These are phyloP conservation scores for Enteromius mattozi DNA, from an alignment of 2,797 vertebrate genomes.

Conservation along the genomic window DNA sequence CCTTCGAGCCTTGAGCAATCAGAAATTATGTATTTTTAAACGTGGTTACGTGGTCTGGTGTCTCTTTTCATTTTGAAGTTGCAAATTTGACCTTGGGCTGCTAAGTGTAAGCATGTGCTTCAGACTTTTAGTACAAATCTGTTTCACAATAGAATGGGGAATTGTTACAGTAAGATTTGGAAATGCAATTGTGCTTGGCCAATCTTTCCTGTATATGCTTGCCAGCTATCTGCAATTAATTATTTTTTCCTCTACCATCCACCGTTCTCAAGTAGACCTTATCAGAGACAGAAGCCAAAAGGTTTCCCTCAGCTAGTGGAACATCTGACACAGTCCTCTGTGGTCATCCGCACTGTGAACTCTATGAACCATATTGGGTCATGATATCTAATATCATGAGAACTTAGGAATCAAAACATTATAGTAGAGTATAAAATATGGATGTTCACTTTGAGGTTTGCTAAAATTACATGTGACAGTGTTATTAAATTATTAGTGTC, in stretches of 20 bases:
- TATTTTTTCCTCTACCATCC: slow-evolving; percentile 28
- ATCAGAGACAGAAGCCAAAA: slow-evolving; percentile 42
- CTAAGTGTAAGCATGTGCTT: background rate
- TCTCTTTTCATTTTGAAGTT: slow-evolving; percentile 22
- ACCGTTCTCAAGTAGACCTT: slow-evolving; percentile 18
- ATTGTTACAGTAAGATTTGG: slow-evolving; percentile 23
- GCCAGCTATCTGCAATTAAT: slow-evolving; percentile 43
- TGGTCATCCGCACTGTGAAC: slow-evolving; percentile 14
- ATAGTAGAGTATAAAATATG: background rate
- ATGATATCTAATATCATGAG: background rate
- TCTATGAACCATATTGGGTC: slow-evolving; percentile 1
- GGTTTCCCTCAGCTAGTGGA: slow-evolving; percentile 27
- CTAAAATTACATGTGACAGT: background rate
- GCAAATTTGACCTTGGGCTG: background rate
- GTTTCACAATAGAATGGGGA: slow-evolving; percentile 33
- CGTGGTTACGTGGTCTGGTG: slow-evolving; percentile 9
- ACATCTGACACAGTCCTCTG: slow-evolving; percentile 12
- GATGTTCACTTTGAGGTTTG: background rate
- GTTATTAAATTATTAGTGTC: background rate
- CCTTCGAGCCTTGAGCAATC: background rate
- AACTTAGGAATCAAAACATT: background rate
- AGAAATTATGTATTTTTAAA: background rate
- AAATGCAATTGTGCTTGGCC: slow-evolving; percentile 35
- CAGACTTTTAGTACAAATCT: slow-evolving; percentile 8
- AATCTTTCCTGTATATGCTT: slow-evolving; percentile 9